Evolutionary conservation across 2,888 invertebrate species (phyloP).

Genomic region (Morinoia aosen): DNA sequence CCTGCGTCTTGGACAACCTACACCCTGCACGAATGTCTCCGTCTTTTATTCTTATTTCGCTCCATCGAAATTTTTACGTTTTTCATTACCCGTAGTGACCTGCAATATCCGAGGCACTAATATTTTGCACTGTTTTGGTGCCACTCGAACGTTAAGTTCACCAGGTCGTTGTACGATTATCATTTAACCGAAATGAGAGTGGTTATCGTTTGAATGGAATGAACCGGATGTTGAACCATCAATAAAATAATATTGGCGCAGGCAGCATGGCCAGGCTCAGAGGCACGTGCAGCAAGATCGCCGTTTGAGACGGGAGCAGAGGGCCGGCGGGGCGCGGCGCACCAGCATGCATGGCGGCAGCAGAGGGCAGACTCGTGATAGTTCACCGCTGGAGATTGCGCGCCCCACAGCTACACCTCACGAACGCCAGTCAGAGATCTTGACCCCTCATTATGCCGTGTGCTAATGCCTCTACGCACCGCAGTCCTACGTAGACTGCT

Average conservation of each 20-base stretch:
- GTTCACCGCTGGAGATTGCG: slow-evolving; percentile 10
- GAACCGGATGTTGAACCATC: no score
- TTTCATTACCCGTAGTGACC: no score
- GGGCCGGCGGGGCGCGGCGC: neutral
- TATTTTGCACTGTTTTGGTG: no score
- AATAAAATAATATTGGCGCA: neutral
- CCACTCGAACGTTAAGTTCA: no score
- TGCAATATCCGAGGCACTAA: no score
- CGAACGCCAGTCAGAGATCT: slow-evolving; percentile 22
- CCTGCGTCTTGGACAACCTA: no score
- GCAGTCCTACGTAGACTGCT: neutral
- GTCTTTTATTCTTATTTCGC: no score
- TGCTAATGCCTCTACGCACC: neutral
- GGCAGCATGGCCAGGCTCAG: neutral
- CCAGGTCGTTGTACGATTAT: no score
- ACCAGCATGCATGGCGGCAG: neutral
- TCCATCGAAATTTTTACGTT: no score
- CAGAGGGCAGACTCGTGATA: slow-evolving; percentile 18
- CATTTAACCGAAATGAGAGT: no score
- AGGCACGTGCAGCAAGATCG: neutral
- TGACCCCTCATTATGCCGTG: slow-evolving; percentile 28
- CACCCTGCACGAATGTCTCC: no score
- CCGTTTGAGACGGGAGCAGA: neutral
- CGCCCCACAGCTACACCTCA: neutral
- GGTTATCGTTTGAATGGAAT: no score